Evolutionary conservation across 2,888 invertebrate species (phyloP).

Genomic region (Drosophila paramelanica): DNA sequence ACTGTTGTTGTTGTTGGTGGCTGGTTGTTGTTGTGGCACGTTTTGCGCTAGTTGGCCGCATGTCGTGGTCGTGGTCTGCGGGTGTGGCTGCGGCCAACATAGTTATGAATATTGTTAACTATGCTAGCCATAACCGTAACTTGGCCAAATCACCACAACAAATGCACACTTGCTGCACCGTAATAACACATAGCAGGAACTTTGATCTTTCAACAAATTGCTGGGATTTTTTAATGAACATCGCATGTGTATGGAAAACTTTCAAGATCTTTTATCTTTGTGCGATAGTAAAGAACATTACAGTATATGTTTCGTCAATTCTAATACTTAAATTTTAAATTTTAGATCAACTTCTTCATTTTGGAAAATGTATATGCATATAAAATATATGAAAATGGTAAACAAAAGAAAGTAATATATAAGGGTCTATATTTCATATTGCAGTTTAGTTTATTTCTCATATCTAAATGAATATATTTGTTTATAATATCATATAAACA

Average conservation of each 20-base stretch:
- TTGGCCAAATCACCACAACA: conserved; percentile 23
- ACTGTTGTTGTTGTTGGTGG: conserved; percentile 40
- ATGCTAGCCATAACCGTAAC: conserved; percentile 24
- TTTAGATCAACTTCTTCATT: too few relatives aligned
- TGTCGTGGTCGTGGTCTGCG: conserved; percentile 58
- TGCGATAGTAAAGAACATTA: not conserved
- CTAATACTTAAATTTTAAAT: too few relatives aligned
- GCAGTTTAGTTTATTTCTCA: not conserved
- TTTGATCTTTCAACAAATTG: conserved; percentile 48
- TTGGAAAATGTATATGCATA: too few relatives aligned
- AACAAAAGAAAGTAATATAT: too few relatives aligned
- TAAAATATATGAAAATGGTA: too few relatives aligned
- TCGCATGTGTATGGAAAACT: not conserved
- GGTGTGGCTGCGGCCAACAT: conserved; percentile 57
- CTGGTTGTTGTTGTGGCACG: conserved; percentile 46
- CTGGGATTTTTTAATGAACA: conserved; percentile 5
- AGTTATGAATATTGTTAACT: conserved; percentile 44
- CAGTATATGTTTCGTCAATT: too few relatives aligned
- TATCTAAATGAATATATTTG: not conserved
- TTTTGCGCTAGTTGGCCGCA: conserved; percentile 49
- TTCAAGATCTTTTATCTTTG: not conserved
- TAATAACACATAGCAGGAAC: conserved; percentile 9
- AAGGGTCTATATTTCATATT: too few relatives aligned
- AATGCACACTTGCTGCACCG: conserved; percentile 33
- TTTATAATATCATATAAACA: not conserved